A percentile compares a stretch with the other conserved stretches of the same genome.
Conservation (phyloP, 2,888 invertebrate species). For the Drosophila meridionalis region DNA sequence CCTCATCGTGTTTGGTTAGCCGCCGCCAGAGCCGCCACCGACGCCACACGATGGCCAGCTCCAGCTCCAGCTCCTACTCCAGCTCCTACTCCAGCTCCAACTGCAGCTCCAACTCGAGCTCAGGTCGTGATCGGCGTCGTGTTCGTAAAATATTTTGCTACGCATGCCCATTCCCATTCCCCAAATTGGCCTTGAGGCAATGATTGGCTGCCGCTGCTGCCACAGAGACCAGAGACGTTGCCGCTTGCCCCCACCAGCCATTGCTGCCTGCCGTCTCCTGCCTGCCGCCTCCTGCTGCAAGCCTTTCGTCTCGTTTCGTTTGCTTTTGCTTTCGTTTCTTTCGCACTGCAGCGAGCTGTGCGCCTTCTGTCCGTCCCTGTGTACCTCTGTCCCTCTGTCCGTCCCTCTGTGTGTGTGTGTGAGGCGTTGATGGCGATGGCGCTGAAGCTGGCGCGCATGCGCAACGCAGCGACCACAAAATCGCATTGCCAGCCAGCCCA, state of each 20-base stretch:
- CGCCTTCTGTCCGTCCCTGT: slow-evolving; percentile 6
- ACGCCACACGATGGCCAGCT: slow-evolving; percentile 60
- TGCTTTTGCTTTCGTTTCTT: slow-evolving; percentile 28
- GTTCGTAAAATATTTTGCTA: slow-evolving; percentile 67
- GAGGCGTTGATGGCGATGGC: slow-evolving; percentile 81
- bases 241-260: slow-evolving; percentile 10
- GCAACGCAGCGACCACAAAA: slow-evolving; percentile 66
- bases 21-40: slow-evolving; percentile 81
- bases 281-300: slow-evolving; percentile 1
- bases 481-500: slow-evolving; percentile 60
- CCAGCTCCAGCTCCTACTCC: slow-evolving; percentile 10
- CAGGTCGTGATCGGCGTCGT: slow-evolving; percentile 65
- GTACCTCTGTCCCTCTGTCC: not conserved
- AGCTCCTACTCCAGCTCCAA: slow-evolving; percentile 5
- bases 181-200: slow-evolving; percentile 80
- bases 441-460: slow-evolving; percentile 81
- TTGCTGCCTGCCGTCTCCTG: slow-evolving; percentile 2
- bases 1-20: slow-evolving; percentile 83
- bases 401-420: slow-evolving; percentile 27
- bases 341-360: slow-evolving; percentile 40
- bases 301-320: slow-evolving; percentile 44
- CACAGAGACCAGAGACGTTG: slow-evolving; percentile 6
- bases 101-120: slow-evolving; percentile 8
- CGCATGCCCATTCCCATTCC: slow-evolving; percentile 64
- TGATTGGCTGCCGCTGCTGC: slow-evolving; percentile 70